Base-by-base conservation (phyloP, 2,113 vertebrate genomes). In the Toxotes chatareus region DNA sequence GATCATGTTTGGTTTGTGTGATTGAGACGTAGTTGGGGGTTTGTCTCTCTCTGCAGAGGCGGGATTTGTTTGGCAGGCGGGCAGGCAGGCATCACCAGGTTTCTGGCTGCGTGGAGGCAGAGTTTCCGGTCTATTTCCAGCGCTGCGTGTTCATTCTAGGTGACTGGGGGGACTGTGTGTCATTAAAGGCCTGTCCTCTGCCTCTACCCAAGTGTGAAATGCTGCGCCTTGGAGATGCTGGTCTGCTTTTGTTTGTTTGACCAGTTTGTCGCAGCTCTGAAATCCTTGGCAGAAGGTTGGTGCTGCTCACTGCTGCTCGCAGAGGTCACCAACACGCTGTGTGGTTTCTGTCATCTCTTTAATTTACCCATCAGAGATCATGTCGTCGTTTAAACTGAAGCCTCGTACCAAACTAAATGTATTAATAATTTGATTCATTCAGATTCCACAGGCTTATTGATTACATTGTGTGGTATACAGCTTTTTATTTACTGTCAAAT, bases 401-500 rank as follows among this genome's bases (percentile, higher is more conserved):
- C 27, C 27, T 27, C 27, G 27, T 5, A 4, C 67, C 51, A 17
- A 42, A 36, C 12, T 38, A 14, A 38, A 70, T 9, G 6, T 59
- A 44, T 57, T 3, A 17, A 60, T 42, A 16, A 31, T 75, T 77
- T 72, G 51, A 81, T 63, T 36, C 36, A 59, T 76, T 66, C 49
- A 62, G 56, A 68, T 53, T 21, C 31, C 31, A 49, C 21, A 27
- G 75, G 10, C 63, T 60, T 72, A 61, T 68, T 78, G 51, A 79
- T 23, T 62, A 32, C 14, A 31, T 53, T 64, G 31, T 77, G 23
- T 56, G 7, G 34, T 31, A 53, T 65, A 85, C 74, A 61, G 11
- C 73, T 87, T 85, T 77, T 90, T 79, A 83, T 96, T 94, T 94
- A 93, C 94, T 96, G 96, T 97, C 96, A 95, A 95, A 95, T 96